Percentiles rank a stretch among this genome's conserved stretches.
Evolutionary conservation across 1,140 invertebrate species (phyloP).

Genomic region (Cotesia glomerata): DNA sequence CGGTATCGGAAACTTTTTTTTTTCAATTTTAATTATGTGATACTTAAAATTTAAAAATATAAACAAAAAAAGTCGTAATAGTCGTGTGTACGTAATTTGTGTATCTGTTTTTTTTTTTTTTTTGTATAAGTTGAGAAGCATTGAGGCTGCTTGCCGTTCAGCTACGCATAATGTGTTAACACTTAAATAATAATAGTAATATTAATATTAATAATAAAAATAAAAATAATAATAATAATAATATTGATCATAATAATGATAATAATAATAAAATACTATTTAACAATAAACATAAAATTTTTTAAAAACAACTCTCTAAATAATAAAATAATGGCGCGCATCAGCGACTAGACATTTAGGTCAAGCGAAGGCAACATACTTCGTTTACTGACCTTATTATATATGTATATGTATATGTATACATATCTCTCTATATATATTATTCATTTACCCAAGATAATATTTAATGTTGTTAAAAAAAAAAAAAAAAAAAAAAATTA

Average conservation of each 20-base stretch:
- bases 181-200: not conserved
- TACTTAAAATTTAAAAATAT: not conserved
- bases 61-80: too few relatives aligned
- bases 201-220: not conserved
- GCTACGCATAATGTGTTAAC: not conserved
- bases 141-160: conserved; percentile 34
- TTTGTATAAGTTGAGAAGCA: conserved; percentile 20
- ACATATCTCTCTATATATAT: not conserved
- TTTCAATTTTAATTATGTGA: not conserved
- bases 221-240: not conserved
- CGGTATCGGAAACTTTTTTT: too few relatives aligned
- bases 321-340: not conserved
- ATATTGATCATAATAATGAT: not conserved
- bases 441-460: not conserved
- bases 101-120: not conserved
- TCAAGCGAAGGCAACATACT: conserved; percentile 34
- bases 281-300: not conserved
- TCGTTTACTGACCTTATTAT: conserved; percentile 47
- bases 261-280: not conserved
- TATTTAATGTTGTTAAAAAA: too few relatives aligned
- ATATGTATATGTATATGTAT: not conserved
- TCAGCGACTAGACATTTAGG: conserved; percentile 37
- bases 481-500: too few relatives aligned
- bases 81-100: conserved; percentile 3
- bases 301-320: conserved; percentile 7